Percentiles rank a stretch among this genome's conserved stretches.
phyloP scores from a whole-genome alignment of 2,113 vertebrate species.

The Periophthalmodon schlosseri region DNA sequence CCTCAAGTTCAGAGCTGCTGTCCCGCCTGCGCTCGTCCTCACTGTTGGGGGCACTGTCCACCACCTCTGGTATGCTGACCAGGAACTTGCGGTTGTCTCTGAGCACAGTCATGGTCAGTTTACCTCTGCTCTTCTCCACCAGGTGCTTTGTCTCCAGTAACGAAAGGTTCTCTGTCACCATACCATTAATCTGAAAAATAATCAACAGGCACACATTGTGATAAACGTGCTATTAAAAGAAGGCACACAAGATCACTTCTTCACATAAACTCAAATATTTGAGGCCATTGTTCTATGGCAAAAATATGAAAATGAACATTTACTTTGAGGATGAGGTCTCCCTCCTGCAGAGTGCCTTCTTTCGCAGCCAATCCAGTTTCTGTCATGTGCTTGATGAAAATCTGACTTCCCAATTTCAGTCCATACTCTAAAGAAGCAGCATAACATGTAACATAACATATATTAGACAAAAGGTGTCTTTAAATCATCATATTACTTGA shows the following conservation, averaged over 20 bases:
- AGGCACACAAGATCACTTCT: too few relatives aligned
- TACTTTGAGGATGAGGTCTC: slow-evolving; percentile 96
- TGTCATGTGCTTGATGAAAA: slow-evolving; percentile 96
- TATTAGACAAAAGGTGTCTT: background rate
- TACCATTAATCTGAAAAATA: slow-evolving; percentile 87
- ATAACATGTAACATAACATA: background rate
- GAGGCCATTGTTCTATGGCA: background rate
- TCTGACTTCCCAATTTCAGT: slow-evolving; percentile 95
- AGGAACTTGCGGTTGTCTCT: slow-evolving; percentile 87
- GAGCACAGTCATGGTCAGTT: slow-evolving; percentile 86
- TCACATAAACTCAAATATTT: too few relatives aligned
- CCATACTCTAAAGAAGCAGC: slow-evolving; percentile 85
- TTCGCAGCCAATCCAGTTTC: slow-evolving; percentile 86
- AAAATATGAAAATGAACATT: background rate
- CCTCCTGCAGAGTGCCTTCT: slow-evolving; percentile 85
- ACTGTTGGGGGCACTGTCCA: slow-evolving; percentile 83
- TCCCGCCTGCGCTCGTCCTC: slow-evolving; percentile 60
- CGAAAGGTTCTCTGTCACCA: slow-evolving; percentile 90
- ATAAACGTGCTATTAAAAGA: background rate
- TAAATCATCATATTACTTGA: background rate
- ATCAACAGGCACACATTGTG: background rate
- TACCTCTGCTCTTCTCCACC: slow-evolving; percentile 88
- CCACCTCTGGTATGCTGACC: slow-evolving; percentile 85
- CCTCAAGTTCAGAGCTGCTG: slow-evolving; percentile 86
- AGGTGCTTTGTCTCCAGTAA: slow-evolving; percentile 89